Conservation (phyloP, 2,113 vertebrate genomes). For the Haemorhous mexicanus region DNA sequence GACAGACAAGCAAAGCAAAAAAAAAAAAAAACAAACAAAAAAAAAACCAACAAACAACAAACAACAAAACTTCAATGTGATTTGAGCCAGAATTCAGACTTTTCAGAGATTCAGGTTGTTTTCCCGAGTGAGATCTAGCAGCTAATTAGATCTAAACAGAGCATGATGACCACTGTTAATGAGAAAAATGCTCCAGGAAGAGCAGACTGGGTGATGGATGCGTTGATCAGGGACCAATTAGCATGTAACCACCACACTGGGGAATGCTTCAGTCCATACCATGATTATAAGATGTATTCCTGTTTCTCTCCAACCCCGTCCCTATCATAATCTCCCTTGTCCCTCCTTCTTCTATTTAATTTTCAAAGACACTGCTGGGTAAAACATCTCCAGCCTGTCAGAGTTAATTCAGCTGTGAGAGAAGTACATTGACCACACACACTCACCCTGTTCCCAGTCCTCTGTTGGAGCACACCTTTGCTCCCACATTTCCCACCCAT, state of each 20-base stretch:
- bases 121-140: background rate
- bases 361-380: background rate
- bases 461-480: background rate
- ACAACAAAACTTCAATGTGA: no score
- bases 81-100: background rate
- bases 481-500: background rate
- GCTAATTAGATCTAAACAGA: constrained; percentile 32
- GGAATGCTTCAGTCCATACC: background rate
- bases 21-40: background rate
- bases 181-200: constrained; percentile 20
- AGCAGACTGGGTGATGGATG: constrained; percentile 1
- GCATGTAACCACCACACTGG: background rate
- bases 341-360: constrained; percentile 3
- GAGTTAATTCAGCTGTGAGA: background rate
- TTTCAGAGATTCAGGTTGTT: background rate
- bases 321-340: background rate
- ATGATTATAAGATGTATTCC: background rate
- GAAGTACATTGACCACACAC: background rate
- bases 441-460: fast-evolving
- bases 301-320: background rate
- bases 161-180: constrained; percentile 14
- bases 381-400: background rate
- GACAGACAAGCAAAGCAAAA: background rate
- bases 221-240: constrained; percentile 48
- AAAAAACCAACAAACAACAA: no score